phyloP scores from a whole-genome alignment of 2,113 vertebrate genomes.

The Eurystomus gularis region DNA sequence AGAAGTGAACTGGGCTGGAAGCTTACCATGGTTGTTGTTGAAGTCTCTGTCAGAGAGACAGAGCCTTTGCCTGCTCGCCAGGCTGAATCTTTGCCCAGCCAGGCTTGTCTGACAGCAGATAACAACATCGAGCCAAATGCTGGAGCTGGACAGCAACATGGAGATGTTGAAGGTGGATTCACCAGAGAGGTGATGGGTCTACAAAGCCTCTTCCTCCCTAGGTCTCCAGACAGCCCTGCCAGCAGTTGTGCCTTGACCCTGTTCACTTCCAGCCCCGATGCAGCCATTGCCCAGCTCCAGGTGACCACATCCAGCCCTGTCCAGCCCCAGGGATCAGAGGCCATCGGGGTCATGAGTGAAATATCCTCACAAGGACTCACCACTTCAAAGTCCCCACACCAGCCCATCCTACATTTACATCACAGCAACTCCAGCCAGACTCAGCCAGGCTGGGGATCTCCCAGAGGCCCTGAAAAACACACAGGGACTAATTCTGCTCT shows the following conservation, averaged over 20 bases:
- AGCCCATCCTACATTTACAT: not conserved
- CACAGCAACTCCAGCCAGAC: not conserved
- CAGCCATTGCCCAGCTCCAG: not conserved
- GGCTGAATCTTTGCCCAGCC: not conserved
- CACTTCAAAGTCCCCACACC: not conserved
- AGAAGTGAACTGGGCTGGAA: not conserved
- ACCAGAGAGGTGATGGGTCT: not conserved
- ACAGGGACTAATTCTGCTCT: not conserved
- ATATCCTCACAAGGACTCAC: accelerated
- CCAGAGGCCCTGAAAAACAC: accelerated
- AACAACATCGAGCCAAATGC: not conserved
- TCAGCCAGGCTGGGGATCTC: not conserved
- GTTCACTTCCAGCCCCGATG: not conserved
- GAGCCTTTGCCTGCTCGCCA: not conserved
- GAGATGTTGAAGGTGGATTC: too few species aligned
- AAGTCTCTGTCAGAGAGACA: not conserved
- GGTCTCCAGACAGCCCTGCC: not conserved
- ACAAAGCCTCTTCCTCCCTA: not conserved
- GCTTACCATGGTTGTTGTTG: accelerated
- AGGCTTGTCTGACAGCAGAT: not conserved
- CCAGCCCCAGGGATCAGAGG: not conserved
- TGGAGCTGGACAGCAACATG: not conserved
- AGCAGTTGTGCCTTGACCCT: not conserved
- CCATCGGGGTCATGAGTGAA: accelerated
- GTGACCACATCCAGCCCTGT: not conserved